Evolutionary conservation across 2,113 vertebrate genomes (phyloP).

Genomic region (Chaenogobius annularis): DNA sequence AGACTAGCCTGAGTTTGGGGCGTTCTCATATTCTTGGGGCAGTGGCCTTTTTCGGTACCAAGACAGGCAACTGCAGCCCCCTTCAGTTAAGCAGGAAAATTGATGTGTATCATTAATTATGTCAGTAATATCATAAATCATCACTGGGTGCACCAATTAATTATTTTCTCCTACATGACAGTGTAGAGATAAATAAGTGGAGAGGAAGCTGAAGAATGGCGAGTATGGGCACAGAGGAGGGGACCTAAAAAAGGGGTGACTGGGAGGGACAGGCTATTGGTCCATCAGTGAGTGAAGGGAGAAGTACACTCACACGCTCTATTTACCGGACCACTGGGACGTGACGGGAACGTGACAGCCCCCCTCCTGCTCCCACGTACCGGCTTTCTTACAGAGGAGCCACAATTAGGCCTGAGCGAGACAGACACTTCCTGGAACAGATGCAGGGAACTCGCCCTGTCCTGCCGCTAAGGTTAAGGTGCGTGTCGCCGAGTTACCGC

Average conservation of each 20-base stretch:
- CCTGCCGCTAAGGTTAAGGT: constrained; percentile 68
- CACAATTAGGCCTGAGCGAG: constrained; percentile 74
- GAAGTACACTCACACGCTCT: constrained; percentile 76
- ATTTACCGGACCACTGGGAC: constrained; percentile 77
- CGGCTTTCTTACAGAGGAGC: constrained; percentile 66
- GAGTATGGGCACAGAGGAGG: constrained; percentile 50
- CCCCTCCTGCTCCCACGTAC: constrained; percentile 70
- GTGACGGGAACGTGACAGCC: constrained; percentile 76
- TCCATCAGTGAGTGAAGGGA: constrained; percentile 66
- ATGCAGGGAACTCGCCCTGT: constrained; percentile 60
- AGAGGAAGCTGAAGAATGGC: constrained; percentile 69
- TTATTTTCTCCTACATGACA: constrained; percentile 94
- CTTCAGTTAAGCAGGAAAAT: constrained; percentile 93
- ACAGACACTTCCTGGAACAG: constrained; percentile 72
- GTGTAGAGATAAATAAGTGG: constrained; percentile 85
- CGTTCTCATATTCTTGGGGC: constrained; percentile 59
- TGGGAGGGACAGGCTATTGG: constrained; percentile 55
- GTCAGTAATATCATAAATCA: constrained; percentile 97
- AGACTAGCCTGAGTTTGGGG: constrained; percentile 33
- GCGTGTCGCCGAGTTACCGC: constrained; percentile 55
- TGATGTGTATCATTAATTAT: constrained; percentile 98
- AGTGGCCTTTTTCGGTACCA: constrained; percentile 71
- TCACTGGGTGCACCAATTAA: constrained; percentile 90
- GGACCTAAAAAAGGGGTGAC: constrained; percentile 33
- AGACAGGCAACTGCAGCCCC: constrained; percentile 74